These are phyloP conservation scores for Actinia equina DNA, from an alignment of 64 coral and sea anemone genomes.

Conservation along the genomic window DNA sequence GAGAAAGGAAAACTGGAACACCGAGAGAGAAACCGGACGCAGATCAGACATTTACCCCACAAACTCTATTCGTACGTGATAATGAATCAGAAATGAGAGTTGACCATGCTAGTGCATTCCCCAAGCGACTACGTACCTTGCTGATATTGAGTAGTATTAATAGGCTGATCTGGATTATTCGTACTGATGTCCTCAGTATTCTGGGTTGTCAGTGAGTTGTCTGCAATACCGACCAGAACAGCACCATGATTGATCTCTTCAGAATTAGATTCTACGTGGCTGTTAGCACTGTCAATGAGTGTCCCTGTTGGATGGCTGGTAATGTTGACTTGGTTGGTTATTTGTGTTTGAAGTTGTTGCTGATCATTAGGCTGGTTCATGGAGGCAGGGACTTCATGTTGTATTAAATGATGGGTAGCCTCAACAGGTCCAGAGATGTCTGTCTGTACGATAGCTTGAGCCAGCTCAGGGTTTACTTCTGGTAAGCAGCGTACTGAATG, in stretches of 20 bases:
- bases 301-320: background rate
- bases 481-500: slow-evolving; percentile 76
- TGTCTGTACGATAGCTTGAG: slow-evolving; percentile 90
- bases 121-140: background rate
- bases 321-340: background rate
- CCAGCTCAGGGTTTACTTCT: slow-evolving; percentile 71
- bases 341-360: background rate
- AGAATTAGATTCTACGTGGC: background rate
- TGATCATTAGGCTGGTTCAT: background rate
- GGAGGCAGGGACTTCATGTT: slow-evolving; percentile 30
- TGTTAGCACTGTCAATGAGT: background rate
- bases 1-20: too few relatives aligned
- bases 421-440: slow-evolving; percentile 83
- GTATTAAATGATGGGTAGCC: slow-evolving; percentile 28
- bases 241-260: background rate
- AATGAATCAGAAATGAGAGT: too few relatives aligned
- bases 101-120: background rate
- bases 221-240: background rate
- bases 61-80: too few relatives aligned
- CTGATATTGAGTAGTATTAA: background rate
- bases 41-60: too few relatives aligned
- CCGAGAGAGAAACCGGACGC: too few relatives aligned
- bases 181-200: background rate
- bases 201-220: slow-evolving; percentile 11
- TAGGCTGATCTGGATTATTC: background rate